phyloP scores from a whole-genome alignment of 2,888 invertebrate species.

The Pycnomerus fuliginosus region DNA sequence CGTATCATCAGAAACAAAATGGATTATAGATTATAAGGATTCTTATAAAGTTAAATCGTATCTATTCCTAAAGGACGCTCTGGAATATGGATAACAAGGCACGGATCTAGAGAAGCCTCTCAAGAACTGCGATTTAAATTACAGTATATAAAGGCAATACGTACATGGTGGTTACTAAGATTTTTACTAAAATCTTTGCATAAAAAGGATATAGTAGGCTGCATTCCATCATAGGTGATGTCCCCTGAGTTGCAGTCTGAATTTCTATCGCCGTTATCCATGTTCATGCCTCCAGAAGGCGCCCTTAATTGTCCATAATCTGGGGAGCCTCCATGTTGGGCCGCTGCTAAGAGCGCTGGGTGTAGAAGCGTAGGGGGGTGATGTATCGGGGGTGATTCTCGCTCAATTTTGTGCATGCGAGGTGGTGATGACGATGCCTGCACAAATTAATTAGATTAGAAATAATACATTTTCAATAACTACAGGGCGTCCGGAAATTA shows the following conservation, averaged over 20 bases:
- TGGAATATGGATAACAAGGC: background rate
- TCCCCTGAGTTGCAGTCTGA: conserved; percentile 91
- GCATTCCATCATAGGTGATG: conserved; percentile 87
- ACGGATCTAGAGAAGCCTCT: conserved; percentile 13
- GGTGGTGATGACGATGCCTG: conserved; percentile 61
- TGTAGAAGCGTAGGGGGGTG: conserved; percentile 84
- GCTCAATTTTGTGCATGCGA: conserved; percentile 67
- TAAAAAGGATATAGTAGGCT: conserved; percentile 96
- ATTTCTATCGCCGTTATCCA: conserved; percentile 82
- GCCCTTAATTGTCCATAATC: conserved; percentile 73
- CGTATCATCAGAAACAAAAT: conserved; percentile 22
- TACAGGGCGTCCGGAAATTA: too few relatives aligned
- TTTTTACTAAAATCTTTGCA: conserved; percentile 51
- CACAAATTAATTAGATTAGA: too few relatives aligned
- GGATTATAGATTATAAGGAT: conserved; percentile 36
- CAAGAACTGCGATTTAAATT: conserved; percentile 20
- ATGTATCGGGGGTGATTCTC: conserved; percentile 82
- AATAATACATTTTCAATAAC: too few relatives aligned
- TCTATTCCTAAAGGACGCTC: conserved; percentile 8
- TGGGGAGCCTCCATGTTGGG: conserved; percentile 78
- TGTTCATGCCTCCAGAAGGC: conserved; percentile 56
- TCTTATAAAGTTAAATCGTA: conserved; percentile 26
- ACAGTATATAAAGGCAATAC: conserved; percentile 26
- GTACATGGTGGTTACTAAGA: conserved; percentile 44
- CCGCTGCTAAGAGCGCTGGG: conserved; percentile 80